phyloP scores from a whole-genome alignment of 2,113 vertebrate genomes.

The Mus pahari region DNA sequence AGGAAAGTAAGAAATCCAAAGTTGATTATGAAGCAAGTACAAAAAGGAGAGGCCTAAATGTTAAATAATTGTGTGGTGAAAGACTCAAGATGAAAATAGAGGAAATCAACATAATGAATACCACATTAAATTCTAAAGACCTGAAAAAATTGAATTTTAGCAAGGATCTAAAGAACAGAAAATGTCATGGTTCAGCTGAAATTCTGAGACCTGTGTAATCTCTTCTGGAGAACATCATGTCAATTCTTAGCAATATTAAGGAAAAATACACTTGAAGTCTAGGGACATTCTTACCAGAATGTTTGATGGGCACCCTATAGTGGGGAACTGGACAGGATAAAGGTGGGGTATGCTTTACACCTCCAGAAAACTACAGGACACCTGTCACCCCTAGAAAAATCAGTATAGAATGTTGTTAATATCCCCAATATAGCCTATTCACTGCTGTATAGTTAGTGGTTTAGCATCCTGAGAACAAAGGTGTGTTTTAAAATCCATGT shows the following conservation, averaged over 20 bases:
- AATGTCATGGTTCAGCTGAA: neutral
- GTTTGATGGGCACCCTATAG: neutral
- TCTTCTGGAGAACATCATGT: neutral
- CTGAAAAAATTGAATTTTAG: neutral
- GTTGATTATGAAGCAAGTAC: neutral
- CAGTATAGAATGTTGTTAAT: neutral
- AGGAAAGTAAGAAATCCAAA: neutral
- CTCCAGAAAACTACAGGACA: neutral
- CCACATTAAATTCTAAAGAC: neutral
- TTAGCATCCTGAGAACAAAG: neutral
- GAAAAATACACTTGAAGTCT: neutral
- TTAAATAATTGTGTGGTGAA: constrained; percentile 21
- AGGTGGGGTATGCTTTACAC: neutral
- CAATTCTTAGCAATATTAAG: neutral
- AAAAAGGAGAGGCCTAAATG: neutral
- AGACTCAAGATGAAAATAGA: constrained; percentile 4
- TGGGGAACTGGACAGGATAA: neutral
- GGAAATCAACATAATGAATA: neutral
- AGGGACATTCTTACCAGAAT: neutral
- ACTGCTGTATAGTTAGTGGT: neutral
- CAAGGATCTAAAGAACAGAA: neutral
- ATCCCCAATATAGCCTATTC: neutral
- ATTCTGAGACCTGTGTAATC: neutral
- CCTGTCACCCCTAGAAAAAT: neutral
- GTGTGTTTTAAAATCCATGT: neutral